Evolutionary conservation across 2,113 vertebrate genomes (phyloP), one percentile per base, ranked within the genome.

Genomic region (Melanotaenia duboulayi): DNA sequence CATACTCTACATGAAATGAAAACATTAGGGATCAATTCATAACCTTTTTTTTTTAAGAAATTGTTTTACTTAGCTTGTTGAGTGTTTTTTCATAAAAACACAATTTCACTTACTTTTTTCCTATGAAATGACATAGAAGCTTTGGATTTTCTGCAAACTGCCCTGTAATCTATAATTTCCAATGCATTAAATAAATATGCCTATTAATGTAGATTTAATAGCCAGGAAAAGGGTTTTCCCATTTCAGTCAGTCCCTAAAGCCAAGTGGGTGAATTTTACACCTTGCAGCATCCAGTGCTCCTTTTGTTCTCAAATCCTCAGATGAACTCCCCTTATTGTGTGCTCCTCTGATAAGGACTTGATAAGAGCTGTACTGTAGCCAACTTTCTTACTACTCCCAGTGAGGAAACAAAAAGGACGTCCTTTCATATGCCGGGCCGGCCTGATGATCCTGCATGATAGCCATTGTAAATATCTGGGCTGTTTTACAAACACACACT

Each of bases 401-500:
- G 55, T 51, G 42, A 24, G 60, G 10, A 28, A 23, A 24, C 0
- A 68, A 24, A 24, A 50, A 54, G 11, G 44, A 14, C 50, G 49
- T 22, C 9, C 48, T 44, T 7, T 56, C n/a, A 58, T 49, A 40
- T 60, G 37, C 42, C 6, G 32, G 17, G 23, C 40, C 66, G 62
- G n/a, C 24, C 37, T 51, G 50, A 69, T 12, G 48, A 65, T 51
- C 20, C 44, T 16, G 35, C 37, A 32, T 6, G 11, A 75, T 17
- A 25, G 40, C 39, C 32, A 32, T 7, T 46, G 28, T 46, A 60
- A 59, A 42, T 40, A 24, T 44, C 24, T 10, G 25, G 28, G 4
- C 42, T n/a, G 50, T 24, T 52, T 0, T 28, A 66, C 35, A 40
- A 20, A 71, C 17, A 71, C 25, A 16, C 44, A 71, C 44, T 20